A percentile compares a stretch with the other conserved stretches of the same genome.
Evolutionary conservation across 2,797 vertebrate species (phyloP).

Genomic region (Brachyalestes nurse): DNA sequence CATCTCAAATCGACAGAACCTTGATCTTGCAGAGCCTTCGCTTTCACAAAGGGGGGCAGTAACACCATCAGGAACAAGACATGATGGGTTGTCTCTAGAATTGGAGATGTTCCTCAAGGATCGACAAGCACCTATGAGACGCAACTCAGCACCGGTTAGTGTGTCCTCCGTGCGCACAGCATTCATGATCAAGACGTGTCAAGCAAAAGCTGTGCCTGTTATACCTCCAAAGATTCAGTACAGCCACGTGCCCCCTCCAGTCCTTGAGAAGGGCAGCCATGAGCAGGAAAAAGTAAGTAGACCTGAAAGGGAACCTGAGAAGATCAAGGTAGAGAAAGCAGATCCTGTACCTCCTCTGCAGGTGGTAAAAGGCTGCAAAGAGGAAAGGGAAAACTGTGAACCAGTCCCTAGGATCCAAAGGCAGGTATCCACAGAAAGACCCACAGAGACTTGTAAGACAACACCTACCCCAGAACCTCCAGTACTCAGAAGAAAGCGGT

Average conservation of each 20-base stretch:
- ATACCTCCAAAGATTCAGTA: conserved; percentile 95
- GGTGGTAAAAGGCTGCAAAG: conserved; percentile 77
- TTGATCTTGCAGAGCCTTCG: conserved; percentile 63
- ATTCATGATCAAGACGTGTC: conserved; percentile 96
- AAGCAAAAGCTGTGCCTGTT: conserved; percentile 94
- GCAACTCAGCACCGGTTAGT: conserved; percentile 94
- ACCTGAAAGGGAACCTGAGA: conserved; percentile 69
- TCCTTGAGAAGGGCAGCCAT: conserved; percentile 71
- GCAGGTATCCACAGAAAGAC: conserved; percentile 67
- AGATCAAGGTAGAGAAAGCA: conserved; percentile 66
- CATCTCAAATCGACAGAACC: conserved; percentile 77
- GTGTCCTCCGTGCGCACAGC: conserved; percentile 93
- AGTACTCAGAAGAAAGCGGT: conserved; percentile 84
- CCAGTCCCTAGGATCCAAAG: conserved; percentile 67
- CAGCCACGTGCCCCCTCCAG: conserved; percentile 90
- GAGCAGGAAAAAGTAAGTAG: conserved; percentile 73
- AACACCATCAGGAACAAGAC: conserved; percentile 56
- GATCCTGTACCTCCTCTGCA: conserved; percentile 68
- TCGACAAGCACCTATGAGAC: conserved; percentile 81
- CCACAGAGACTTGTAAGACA: conserved; percentile 69
- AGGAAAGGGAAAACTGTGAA: conserved; percentile 82
- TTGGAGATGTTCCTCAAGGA: conserved; percentile 78
- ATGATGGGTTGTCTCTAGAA: conserved; percentile 68
- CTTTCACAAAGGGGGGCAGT: conserved; percentile 58
- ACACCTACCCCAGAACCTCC: conserved; percentile 74